Base-by-base conservation (phyloP, 2,113 vertebrate genomes). In the Reinhardtius hippoglossoides region DNA sequence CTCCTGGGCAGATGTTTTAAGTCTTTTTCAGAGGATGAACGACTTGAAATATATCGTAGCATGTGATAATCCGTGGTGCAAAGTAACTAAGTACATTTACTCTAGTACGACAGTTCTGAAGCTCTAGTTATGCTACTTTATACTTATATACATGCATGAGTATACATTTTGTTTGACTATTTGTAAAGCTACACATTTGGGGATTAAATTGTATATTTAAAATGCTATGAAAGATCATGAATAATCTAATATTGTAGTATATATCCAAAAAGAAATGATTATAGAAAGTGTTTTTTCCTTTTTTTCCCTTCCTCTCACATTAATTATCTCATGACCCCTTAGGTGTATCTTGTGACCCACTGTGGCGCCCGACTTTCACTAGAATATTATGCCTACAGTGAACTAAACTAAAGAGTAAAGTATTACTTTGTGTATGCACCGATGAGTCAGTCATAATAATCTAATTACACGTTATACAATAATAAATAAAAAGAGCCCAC, bases 181-280 rank as follows among this genome's bases (percentile, higher is more conserved):
- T 48, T 48, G 44, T 48, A 48, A 16, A 48, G 4, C 16, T 4
- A 48, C 5, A 18, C 4, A 18, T 48, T 15, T 18, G 18, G 5
- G 14, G 3, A 37, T 37, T 37, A 37, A 2, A 44, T 44, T 44
- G 13, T 44, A 44, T 48, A 48, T 48, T 16, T 48, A 18, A 48
- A 16, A 48, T 71, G 54, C 83, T 75, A 84, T 74, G 72, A 56
- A 42, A 42, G 6, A 31, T 31, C 31, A 31, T 31, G 31, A 31
- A 31, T 31, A 7, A 31, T 31, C 6, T 31, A 31, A 31, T 31
- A 31, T 31, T 31, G 6, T 31, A 31, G 31, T 6, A 31, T 31
- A 31, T 31, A 27, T 7, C 6, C 31, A 31, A 31, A 31, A 31
- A 27, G 0, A 31, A 31, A 31, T 31, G 5, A 31, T 31, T 31